phyloP scores from a whole-genome alignment of 2,113 vertebrate genomes.

The Galeopterus variegatus region DNA sequence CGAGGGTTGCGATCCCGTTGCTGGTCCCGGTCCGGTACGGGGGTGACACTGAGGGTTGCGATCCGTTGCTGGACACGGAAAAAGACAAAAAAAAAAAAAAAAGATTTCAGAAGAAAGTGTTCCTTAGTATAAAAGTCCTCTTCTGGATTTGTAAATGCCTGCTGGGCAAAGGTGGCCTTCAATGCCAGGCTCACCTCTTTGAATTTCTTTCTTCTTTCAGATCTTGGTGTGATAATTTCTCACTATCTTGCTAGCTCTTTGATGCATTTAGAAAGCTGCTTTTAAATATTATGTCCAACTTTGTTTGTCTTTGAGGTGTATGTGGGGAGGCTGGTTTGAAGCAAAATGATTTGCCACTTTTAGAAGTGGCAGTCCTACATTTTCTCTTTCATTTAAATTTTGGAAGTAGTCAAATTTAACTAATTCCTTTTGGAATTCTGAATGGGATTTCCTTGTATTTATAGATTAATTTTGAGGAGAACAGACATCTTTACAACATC shows the following conservation, averaged over 20 bases:
- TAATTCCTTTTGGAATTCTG: neutral
- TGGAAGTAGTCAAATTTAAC: neutral
- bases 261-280: neutral
- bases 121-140: neutral
- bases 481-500: neutral
- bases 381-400: conserved; percentile 28
- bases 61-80: too few relatives aligned
- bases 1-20: too few relatives aligned
- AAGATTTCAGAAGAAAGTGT: neutral
- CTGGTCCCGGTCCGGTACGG: too few relatives aligned
- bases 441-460: neutral
- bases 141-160: neutral
- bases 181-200: neutral
- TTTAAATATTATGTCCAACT: neutral
- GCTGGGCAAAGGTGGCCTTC: neutral
- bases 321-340: neutral
- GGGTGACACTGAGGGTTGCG: too few relatives aligned
- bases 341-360: neutral
- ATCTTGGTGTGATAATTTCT: neutral
- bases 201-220: neutral
- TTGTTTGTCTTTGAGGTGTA: neutral
- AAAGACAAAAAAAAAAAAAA: too few relatives aligned
- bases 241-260: neutral
- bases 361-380: neutral
- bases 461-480: neutral